Base-by-base conservation (phyloP, 2,888 invertebrate genomes). In the Abscondita cerata region DNA sequence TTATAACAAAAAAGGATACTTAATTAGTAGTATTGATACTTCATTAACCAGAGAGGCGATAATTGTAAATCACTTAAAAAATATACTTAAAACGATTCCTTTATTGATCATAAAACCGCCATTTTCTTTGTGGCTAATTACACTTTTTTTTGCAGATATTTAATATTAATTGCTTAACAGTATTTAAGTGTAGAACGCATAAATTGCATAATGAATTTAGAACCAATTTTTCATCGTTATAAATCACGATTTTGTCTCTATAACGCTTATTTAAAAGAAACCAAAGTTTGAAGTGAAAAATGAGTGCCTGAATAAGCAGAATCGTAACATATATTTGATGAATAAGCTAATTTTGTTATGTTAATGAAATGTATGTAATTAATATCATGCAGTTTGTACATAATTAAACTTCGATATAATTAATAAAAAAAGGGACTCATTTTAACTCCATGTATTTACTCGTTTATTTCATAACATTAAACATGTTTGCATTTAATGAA, bases 271-370 rank as follows among this genome's bases (percentile, higher is more conserved):
- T 18, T 12, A 20, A 52, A 36, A 36, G 38, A 48, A 15, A 54
- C 47, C 33, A 36, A 12, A n/a, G n/a, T 16, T 25, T 25, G 15
- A 46, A 40, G 38, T 56, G 48, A 25, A 25, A 25, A 25, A 25
- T 25, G 25, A 4, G 25, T 44, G 51, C 5, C 58, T 18, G 34
- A 16, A 52, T 25, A n/a, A 52, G 34, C 34, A 46, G 51, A 58
- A 44, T 50, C 54, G 50, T 48, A 50, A 12, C 20, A 50, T 54
- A 46, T 16, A 34, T 44, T 38, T 56, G 52, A 61, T 61, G 56
- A 61, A 61, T 61, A 56, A 61, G 44, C 40, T 52, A 61, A 61
- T 61, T 57, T 61, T 57, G 38, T 56, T 56, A 61, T 61, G 61
- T 47, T 61, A 61, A 61, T 61, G 47, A 34, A 34, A 40, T 34